Percentiles rank a stretch among this genome's conserved stretches.
These are phyloP conservation scores for Drosophila setosimentum DNA, from an alignment of 2,888 invertebrate genomes.

Conservation along the genomic window DNA sequence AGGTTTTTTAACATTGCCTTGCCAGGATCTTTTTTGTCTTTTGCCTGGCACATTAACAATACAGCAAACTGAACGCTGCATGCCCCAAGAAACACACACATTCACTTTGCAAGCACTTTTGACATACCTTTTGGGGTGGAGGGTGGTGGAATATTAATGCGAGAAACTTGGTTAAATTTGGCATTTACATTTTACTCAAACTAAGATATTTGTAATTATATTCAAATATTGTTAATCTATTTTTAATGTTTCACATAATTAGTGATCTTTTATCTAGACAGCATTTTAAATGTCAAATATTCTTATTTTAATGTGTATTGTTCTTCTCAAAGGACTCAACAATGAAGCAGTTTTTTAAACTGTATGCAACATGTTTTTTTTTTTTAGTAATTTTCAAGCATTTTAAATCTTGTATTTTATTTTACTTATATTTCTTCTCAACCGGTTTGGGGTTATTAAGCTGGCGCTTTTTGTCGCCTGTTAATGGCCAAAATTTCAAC, in stretches of 20 bases:
- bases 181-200: not conserved
- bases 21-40: constrained; percentile 36
- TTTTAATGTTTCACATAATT: not conserved
- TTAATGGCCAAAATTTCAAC: constrained; percentile 21
- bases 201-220: not conserved
- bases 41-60: constrained; percentile 41
- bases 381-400: not conserved
- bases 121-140: not conserved
- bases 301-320: not conserved
- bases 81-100: constrained; percentile 1
- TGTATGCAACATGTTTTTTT: not conserved
- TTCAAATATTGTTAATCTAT: not conserved
- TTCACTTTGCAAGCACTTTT: not conserved
- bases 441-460: not conserved
- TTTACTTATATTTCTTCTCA: not conserved
- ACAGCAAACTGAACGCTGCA: not conserved
- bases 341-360: no score
- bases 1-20: constrained; percentile 37
- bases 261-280: not conserved
- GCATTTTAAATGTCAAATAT: not conserved
- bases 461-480: constrained; percentile 16
- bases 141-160: not conserved
- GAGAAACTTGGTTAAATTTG: not conserved
- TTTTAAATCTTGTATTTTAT: not conserved
- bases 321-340: not conserved